Percentiles rank a stretch among this genome's conserved stretches.
Evolutionary conservation across 2,888 invertebrate species (phyloP).

Genomic region (Ptychoptera contaminata): DNA sequence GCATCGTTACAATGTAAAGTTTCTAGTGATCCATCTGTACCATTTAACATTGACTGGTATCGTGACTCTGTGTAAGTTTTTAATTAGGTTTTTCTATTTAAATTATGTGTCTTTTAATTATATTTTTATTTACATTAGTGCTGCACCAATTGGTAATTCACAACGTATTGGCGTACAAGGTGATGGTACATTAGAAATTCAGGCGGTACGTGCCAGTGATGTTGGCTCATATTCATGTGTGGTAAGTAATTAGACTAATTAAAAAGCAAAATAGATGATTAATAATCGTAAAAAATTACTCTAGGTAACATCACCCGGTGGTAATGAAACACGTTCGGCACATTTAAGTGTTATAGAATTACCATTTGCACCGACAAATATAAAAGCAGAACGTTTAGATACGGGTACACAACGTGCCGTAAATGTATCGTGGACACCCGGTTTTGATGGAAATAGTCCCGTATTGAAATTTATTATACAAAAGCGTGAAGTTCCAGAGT

Average conservation of each 20-base stretch:
- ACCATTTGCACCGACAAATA: conserved; percentile 84
- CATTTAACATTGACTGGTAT: conserved; percentile 77
- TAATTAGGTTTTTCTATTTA: conserved; percentile 25
- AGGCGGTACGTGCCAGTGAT: conserved; percentile 78
- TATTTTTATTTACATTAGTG: conserved; percentile 22
- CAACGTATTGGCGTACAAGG: conserved; percentile 56
- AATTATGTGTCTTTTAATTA: conserved; percentile 2
- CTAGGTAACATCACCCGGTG: conserved; percentile 63
- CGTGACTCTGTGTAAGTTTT: conserved; percentile 55
- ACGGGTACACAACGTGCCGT: conserved; percentile 56
- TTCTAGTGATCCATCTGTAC: conserved; percentile 76
- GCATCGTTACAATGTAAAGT: conserved; percentile 90
- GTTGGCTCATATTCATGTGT: conserved; percentile 89
- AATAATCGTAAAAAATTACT: conserved; percentile 18
- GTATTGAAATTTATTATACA: conserved; percentile 86
- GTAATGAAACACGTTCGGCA: conserved; percentile 82
- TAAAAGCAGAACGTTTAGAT: conserved; percentile 55
- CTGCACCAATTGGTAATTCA: conserved; percentile 43
- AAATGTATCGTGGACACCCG: conserved; percentile 86
- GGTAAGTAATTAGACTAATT: conserved; percentile 10
- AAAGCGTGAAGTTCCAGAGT: conserved; percentile 72
- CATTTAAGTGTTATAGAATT: conserved; percentile 80
- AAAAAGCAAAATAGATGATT: neutral
- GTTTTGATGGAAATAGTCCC: conserved; percentile 95
- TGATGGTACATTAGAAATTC: conserved; percentile 77